phyloP scores from a whole-genome alignment of 2,797 vertebrate genomes.

The Apogon hyalosoma region DNA sequence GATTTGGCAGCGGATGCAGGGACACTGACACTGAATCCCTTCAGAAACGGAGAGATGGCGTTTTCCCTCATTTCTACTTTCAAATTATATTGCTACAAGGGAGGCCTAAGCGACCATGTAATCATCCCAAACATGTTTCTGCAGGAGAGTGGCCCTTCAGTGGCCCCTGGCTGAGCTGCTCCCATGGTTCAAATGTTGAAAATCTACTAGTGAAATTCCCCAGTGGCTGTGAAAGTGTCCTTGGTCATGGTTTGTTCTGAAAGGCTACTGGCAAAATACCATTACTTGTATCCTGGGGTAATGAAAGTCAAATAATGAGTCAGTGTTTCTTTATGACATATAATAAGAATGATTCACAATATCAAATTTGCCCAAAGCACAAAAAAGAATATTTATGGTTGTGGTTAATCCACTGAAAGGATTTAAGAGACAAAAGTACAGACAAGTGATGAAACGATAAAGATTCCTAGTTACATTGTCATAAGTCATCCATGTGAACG shows the following conservation, averaged over 20 bases:
- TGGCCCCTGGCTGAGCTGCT: slow-evolving; percentile 49
- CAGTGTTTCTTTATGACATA: neutral
- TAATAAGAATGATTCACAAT: neutral
- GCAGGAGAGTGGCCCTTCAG: slow-evolving; percentile 52
- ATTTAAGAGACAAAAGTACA: neutral
- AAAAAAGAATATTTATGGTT: neutral
- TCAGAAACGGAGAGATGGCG: slow-evolving; percentile 40
- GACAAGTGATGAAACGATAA: slow-evolving; percentile 17
- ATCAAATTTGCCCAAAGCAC: neutral
- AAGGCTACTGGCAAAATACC: slow-evolving; percentile 14
- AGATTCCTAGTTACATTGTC: slow-evolving; percentile 2
- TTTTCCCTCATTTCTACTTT: slow-evolving; percentile 38
- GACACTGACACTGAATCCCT: slow-evolving; percentile 38
- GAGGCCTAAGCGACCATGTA: slow-evolving; percentile 62
- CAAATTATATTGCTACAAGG: slow-evolving; percentile 59
- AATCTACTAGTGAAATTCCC: slow-evolving; percentile 39
- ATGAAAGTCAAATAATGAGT: too few species aligned
- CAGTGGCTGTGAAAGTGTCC: slow-evolving; percentile 12
- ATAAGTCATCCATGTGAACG: slow-evolving; percentile 9
- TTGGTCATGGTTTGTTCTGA: slow-evolving; percentile 23
- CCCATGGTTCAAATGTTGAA: slow-evolving; percentile 35
- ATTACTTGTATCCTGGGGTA: neutral
- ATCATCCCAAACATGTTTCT: slow-evolving; percentile 70
- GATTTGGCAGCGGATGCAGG: slow-evolving; percentile 35
- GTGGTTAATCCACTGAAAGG: neutral